phyloP scores from a whole-genome alignment of 1,140 invertebrate species.

The honey bee (Apis mellifera) region DNA sequence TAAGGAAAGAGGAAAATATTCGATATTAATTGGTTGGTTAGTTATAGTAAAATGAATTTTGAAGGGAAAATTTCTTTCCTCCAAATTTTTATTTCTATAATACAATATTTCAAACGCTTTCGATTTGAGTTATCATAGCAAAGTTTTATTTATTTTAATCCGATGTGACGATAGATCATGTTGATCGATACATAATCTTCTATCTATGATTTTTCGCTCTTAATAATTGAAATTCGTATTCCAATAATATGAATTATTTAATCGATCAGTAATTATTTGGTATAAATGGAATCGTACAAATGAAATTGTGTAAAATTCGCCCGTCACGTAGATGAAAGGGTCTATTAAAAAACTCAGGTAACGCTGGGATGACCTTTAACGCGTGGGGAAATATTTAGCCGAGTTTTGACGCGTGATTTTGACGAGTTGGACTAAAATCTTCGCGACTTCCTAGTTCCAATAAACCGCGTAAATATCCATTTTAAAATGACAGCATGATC shows the following conservation, averaged over 20 bases:
- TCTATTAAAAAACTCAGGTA: background rate
- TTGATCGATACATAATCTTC: too few relatives aligned
- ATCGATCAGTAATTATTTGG: background rate
- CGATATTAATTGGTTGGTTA: too few relatives aligned
- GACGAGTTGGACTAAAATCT: slow-evolving; percentile 22
- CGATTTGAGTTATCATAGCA: too few relatives aligned
- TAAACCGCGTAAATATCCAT: slow-evolving; percentile 24
- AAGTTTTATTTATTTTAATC: too few relatives aligned
- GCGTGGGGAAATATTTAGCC: slow-evolving; percentile 53
- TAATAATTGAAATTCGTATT: background rate
- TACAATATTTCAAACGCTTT: too few relatives aligned
- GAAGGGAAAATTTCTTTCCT: too few relatives aligned
- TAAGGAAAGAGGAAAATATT: too few relatives aligned
- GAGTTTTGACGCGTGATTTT: slow-evolving; percentile 2
- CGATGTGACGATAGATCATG: too few relatives aligned
- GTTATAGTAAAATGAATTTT: too few relatives aligned
- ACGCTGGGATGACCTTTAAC: slow-evolving; percentile 21
- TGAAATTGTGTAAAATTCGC: background rate
- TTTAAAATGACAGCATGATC: slow-evolving; percentile 29
- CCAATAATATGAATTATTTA: too few relatives aligned
- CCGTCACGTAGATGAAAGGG: background rate
- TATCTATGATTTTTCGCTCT: too few relatives aligned
- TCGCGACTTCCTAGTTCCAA: background rate
- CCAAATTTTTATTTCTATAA: too few relatives aligned
- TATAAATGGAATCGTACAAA: background rate